A percentile compares a stretch with the other conserved stretches of the same genome.
phyloP scores from a whole-genome alignment of 1,140 invertebrate species.

The Eriocheir sinensis region DNA sequence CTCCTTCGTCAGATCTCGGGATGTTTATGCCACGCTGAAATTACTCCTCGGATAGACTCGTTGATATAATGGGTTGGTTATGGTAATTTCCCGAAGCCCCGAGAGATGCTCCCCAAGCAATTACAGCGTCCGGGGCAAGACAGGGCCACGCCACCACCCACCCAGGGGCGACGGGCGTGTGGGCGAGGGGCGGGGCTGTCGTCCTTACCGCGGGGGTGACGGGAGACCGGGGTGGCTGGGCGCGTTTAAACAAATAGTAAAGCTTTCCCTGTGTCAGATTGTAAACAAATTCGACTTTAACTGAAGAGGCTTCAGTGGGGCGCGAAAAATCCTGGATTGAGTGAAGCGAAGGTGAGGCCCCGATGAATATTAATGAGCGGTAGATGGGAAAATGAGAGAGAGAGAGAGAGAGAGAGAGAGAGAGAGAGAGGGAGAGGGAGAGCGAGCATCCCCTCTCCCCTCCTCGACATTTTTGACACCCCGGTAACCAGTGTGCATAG shows the following conservation, averaged over 20 bases:
- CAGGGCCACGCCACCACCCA: not conserved
- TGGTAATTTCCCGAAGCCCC: no score
- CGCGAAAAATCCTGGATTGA: slow-evolving; percentile 10
- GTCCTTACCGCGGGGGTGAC: not conserved
- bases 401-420: slow-evolving; percentile 17
- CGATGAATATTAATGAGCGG: not conserved
- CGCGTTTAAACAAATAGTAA: slow-evolving; percentile 17
- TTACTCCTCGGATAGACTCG: not conserved
- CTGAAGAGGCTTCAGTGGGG: not conserved
- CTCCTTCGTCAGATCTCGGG: not conserved
- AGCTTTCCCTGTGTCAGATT: slow-evolving; percentile 15
- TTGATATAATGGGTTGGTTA: not conserved
- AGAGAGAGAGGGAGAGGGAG: slow-evolving; percentile 20
- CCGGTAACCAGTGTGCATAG: not conserved
- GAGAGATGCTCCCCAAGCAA: not conserved
- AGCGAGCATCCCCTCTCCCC: not conserved
- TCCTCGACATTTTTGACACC: not conserved
- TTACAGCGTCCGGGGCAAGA: not conserved
- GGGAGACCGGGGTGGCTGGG: not conserved
- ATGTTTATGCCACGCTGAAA: not conserved
- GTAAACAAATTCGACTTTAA: slow-evolving; percentile 26
- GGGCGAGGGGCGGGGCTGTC: not conserved
- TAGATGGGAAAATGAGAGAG: not conserved
- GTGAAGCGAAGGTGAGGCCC: not conserved
- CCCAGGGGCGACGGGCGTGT: not conserved